Evolutionary conservation across 2,113 vertebrate genomes (phyloP).

Genomic region (Gasterosteus aculeatus): DNA sequence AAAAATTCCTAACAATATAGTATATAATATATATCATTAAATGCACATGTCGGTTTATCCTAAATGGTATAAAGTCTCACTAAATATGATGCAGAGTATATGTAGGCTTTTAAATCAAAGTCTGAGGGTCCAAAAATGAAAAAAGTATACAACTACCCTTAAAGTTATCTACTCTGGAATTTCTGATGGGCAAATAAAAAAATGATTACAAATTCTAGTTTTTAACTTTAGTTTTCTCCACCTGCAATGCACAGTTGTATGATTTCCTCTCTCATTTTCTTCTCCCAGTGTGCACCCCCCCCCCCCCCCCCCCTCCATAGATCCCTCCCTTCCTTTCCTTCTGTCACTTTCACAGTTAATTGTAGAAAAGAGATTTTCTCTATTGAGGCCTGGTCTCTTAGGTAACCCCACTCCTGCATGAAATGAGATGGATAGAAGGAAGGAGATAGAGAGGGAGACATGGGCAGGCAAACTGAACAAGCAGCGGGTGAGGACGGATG

Average conservation of each 20-base stretch:
- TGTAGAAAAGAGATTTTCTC: constrained; percentile 84
- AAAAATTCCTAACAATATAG: background rate
- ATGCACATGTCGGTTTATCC: background rate
- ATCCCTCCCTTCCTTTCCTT: constrained; percentile 67
- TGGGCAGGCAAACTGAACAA: constrained; percentile 65
- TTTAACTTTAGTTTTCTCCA: constrained; percentile 55
- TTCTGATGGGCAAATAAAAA: constrained; percentile 8
- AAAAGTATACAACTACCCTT: background rate
- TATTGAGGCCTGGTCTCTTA: constrained; percentile 83
- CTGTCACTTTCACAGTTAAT: constrained; percentile 82
- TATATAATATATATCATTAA: background rate
- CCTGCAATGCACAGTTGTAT: constrained; percentile 67
- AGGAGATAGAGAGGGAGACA: constrained; percentile 63
- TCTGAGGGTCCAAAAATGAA: background rate
- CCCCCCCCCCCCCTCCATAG: constrained; percentile 59
- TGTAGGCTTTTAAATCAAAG: background rate
- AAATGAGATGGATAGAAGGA: constrained; percentile 82
- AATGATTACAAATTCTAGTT: constrained; percentile 15
- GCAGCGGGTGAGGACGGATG: constrained; percentile 67
- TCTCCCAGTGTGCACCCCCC: constrained; percentile 43
- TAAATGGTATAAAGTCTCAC: background rate
- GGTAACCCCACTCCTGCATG: constrained; percentile 85
- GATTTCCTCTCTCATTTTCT: constrained; percentile 39
- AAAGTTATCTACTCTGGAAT: background rate
- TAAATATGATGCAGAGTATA: background rate